A percentile compares a stretch with the other conserved stretches of the same genome.
Evolutionary conservation across 53 echinoderm and acorn worm species (phyloP).

Genomic region (Apostichopus leukothele): DNA sequence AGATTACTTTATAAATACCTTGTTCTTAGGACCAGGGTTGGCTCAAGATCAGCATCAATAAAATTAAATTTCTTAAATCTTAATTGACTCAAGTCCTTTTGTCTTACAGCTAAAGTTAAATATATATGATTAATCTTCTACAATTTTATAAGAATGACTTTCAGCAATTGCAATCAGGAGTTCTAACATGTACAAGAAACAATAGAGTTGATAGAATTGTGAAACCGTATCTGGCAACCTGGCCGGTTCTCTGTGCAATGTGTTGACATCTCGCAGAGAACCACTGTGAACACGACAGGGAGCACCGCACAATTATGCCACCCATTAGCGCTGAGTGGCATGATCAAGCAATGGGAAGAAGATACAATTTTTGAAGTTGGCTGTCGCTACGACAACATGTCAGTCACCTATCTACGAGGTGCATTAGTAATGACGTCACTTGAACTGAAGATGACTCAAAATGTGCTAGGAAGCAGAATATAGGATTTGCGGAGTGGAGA

Average conservation of each 20-base stretch:
- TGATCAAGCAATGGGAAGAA: not conserved
- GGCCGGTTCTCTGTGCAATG: not conserved
- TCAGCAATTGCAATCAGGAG: not conserved
- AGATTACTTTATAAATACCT: too few species aligned
- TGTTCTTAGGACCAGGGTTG: too few species aligned
- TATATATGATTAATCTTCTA: not conserved
- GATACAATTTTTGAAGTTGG: not conserved
- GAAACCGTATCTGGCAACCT: not conserved
- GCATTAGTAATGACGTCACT: not conserved
- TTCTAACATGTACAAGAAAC: not conserved
- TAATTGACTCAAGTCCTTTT: too few species aligned
- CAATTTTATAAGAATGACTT: not conserved
- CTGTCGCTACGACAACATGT: not conserved
- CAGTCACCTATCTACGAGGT: conserved; percentile 16
- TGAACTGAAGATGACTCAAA: too few species aligned
- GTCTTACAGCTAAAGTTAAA: too few species aligned
- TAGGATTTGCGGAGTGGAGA: too few species aligned
- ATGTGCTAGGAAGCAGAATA: too few species aligned
- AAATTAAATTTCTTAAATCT: too few species aligned
- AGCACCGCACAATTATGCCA: conserved; percentile 5
- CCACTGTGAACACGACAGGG: conserved; percentile 5
- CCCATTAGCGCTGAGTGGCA: conserved; percentile 17
- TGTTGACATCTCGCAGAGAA: conserved; percentile 11
- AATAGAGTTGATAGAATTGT: not conserved
- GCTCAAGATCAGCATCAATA: too few species aligned